A percentile compares a stretch with the other conserved stretches of the same genome.
Evolutionary conservation across 2,888 invertebrate species (phyloP).

Genomic region (Charanyca ferruginea): DNA sequence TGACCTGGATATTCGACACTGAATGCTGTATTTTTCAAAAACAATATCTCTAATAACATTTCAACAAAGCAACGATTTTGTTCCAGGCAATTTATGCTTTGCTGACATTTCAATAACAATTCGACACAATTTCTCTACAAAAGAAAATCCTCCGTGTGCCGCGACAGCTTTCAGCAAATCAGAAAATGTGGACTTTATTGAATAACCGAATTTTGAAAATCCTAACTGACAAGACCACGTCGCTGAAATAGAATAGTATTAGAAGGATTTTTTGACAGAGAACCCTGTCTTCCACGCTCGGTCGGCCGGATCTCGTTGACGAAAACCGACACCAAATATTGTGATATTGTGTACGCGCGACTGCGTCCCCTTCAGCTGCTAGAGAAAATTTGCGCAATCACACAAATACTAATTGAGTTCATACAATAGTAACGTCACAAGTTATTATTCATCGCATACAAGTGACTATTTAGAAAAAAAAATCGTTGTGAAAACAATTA

Average conservation of each 20-base stretch:
- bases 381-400: no score
- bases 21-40: conserved; percentile 14
- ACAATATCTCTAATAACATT: conserved; percentile 22
- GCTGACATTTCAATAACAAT: conserved; percentile 26
- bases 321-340: no score
- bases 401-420: no score
- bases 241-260: background rate
- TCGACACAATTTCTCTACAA: conserved; percentile 21
- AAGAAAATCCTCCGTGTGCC: conserved; percentile 11
- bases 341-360: no score
- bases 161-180: conserved; percentile 19
- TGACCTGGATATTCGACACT: background rate
- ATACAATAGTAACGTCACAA: no score
- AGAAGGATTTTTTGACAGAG: background rate
- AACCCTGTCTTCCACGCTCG: no score
- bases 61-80: conserved; percentile 14
- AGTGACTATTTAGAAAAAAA: no score
- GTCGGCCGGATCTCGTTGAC: no score
- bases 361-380: no score
- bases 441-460: no score
- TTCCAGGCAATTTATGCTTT: conserved; percentile 15
- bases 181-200: conserved; percentile 25
- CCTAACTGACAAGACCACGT: conserved; percentile 1
- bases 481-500: no score
- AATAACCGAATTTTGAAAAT: conserved; percentile 17